phyloP scores from a whole-genome alignment of 2,797 vertebrate species.

The Knipowitschia caucasica region DNA sequence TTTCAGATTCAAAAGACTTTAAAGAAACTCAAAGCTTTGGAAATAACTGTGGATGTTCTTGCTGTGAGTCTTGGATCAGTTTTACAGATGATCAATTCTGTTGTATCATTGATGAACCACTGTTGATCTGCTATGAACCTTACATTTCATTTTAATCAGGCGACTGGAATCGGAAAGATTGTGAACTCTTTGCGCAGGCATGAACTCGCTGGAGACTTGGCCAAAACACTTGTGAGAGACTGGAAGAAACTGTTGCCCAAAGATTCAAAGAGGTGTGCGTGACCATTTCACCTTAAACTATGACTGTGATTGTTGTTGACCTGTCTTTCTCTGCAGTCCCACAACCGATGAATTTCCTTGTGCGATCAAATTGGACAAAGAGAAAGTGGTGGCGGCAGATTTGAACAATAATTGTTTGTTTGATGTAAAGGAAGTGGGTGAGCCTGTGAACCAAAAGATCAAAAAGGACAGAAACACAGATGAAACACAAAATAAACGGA shows the following conservation, averaged over 20 bases:
- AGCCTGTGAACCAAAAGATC: constrained; percentile 10
- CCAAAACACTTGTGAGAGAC: constrained; percentile 74
- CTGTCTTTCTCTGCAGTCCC: constrained; percentile 31
- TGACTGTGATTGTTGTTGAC: constrained; percentile 7
- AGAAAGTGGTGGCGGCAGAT: constrained; percentile 20
- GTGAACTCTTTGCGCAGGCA: constrained; percentile 82
- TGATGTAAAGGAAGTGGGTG: constrained; percentile 27
- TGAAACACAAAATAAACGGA: constrained; percentile 12
- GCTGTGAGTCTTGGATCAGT: constrained; percentile 70
- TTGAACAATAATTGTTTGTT: constrained; percentile 39
- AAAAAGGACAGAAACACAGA: constrained; percentile 11
- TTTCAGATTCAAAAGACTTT: constrained; percentile 80
- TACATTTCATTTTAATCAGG: constrained; percentile 56
- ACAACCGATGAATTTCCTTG: constrained; percentile 7
- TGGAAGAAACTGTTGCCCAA: constrained; percentile 80
- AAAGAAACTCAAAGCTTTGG: constrained; percentile 78
- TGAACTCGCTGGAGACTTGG: constrained; percentile 73
- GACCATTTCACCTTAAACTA: constrained; percentile 5
- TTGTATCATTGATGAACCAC: not conserved
- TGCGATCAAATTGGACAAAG: constrained; percentile 32
- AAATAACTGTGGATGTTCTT: constrained; percentile 83
- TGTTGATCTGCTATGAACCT: not conserved
- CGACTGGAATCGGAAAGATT: constrained; percentile 84
- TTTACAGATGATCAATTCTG: not conserved
- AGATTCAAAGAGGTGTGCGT: constrained; percentile 66